phyloP scores from a whole-genome alignment of 2,797 vertebrate genomes.

The Mallotus villosus region DNA sequence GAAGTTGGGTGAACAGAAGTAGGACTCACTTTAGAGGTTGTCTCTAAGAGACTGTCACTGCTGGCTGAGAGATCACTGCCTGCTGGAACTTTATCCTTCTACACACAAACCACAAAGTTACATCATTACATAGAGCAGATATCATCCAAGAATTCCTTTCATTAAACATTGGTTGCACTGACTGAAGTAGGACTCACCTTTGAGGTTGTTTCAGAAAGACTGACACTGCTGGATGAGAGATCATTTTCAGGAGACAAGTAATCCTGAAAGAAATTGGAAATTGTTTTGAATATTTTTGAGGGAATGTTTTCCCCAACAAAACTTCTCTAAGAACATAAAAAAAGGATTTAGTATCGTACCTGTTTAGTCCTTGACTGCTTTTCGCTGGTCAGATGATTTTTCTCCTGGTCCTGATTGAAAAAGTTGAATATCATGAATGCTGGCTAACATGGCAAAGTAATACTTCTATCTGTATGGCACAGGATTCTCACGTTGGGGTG shows the following conservation, averaged over 20 bases:
- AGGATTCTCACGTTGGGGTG: neutral
- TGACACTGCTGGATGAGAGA: slow-evolving; percentile 48
- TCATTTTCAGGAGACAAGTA: slow-evolving; percentile 34
- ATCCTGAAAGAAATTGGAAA: slow-evolving; percentile 30
- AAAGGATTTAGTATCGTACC: no score
- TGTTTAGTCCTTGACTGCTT: no score
- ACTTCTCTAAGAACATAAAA: no score
- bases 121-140: neutral
- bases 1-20: neutral
- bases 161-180: no score
- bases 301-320: no score
- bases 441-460: no score
- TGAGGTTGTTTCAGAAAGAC: slow-evolving; percentile 29
- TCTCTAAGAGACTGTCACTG: slow-evolving; percentile 45
- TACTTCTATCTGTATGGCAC: no score
- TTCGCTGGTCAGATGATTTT: no score
- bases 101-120: neutral
- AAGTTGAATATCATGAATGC: neutral
- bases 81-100: slow-evolving; percentile 56
- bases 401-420: neutral
- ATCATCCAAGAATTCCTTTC: no score
- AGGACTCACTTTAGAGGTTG: slow-evolving; percentile 51
- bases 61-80: slow-evolving; percentile 41
- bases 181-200: slow-evolving; percentile 46
- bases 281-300: neutral